Evolutionary conservation across 2,113 vertebrate genomes (phyloP).

Genomic region (Limnothrissa miodon): DNA sequence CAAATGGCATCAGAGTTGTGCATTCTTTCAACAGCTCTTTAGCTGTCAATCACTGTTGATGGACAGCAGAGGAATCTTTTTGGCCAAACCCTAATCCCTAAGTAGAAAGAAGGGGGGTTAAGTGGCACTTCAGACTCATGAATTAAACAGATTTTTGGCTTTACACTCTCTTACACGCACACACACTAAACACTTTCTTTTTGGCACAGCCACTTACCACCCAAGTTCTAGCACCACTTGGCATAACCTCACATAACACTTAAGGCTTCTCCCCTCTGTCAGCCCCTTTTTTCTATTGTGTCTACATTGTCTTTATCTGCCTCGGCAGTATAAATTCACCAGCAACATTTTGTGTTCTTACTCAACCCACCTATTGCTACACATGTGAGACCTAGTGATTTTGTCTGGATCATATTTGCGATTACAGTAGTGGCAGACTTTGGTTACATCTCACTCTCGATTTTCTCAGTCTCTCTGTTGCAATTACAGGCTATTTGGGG

Average conservation of each 20-base stretch:
- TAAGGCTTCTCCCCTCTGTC: background rate
- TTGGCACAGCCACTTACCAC: background rate
- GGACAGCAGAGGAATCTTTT: conserved; percentile 33
- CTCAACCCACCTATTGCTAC: background rate
- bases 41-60: conserved; percentile 46
- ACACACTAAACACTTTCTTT: background rate
- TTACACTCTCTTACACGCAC: background rate
- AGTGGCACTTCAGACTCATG: conserved; percentile 42
- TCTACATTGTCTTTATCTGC: background rate
- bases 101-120: conserved; percentile 24
- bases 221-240: background rate
- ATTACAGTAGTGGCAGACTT: background rate
- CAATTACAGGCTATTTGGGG: too few species aligned
- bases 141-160: conserved; percentile 33
- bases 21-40: background rate
- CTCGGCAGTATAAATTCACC: background rate
- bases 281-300: background rate
- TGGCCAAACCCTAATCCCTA: conserved; percentile 38
- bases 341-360: background rate
- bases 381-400: background rate
- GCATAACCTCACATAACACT: background rate
- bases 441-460: background rate
- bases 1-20: background rate
- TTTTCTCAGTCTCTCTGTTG: background rate
- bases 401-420: background rate